Evolutionary conservation across 2,113 vertebrate genomes (phyloP).

Genomic region (Phalacrocorax aristotelis): DNA sequence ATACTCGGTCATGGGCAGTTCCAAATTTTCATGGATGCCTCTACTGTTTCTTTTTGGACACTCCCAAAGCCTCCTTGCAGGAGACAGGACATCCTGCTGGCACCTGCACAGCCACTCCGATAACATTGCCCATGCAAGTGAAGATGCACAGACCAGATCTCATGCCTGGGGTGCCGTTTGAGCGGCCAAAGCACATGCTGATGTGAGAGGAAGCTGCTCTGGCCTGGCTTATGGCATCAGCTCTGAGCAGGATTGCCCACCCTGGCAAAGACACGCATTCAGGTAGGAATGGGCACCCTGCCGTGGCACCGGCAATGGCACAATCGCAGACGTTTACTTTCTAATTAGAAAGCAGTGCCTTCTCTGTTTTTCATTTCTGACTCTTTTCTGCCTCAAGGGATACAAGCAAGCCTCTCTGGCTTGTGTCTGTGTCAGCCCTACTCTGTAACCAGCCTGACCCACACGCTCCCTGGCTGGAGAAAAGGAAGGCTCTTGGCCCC

Average conservation of each 20-base stretch:
- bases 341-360: not conserved
- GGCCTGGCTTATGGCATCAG: rapidly evolving
- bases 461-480: rapidly evolving
- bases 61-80: not conserved
- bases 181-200: not conserved
- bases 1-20: not conserved
- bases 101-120: rapidly evolving
- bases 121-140: not conserved
- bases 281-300: not conserved
- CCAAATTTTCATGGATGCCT: not conserved
- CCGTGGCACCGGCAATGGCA: rapidly evolving
- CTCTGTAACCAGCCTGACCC: too few relatives aligned
- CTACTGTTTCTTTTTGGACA: not conserved
- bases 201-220: rapidly evolving
- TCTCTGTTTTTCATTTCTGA: not conserved
- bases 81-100: not conserved
- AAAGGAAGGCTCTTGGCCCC: not conserved
- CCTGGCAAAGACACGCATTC: rapidly evolving
- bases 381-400: not conserved
- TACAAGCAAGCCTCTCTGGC: not conserved
- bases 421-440: not conserved
- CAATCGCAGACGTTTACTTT: not conserved
- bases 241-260: too few relatives aligned
- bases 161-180: not conserved
- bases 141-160: not conserved